A percentile compares a stretch with the other conserved stretches of the same genome.
These are phyloP conservation scores for Leptarthrus brevirostris DNA, from an alignment of 2,888 invertebrate genomes.

Conservation along the genomic window DNA sequence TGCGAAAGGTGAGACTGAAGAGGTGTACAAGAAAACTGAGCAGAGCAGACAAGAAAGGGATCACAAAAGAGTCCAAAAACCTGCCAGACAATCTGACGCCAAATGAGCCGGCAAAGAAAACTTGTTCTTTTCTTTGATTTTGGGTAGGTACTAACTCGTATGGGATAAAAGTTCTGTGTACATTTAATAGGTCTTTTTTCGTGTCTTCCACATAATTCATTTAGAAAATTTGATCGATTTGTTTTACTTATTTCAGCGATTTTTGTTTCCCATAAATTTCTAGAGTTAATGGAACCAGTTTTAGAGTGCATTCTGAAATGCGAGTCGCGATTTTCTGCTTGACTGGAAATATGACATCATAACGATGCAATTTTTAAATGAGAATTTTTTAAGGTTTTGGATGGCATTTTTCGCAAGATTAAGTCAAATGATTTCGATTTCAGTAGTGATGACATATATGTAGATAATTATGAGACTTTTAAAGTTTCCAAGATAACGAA, in stretches of 20 bases:
- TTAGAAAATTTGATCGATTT: constrained; percentile 42
- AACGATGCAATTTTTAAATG: constrained; percentile 26
- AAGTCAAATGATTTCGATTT: too few species aligned
- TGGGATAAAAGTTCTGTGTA: background rate
- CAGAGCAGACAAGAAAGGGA: constrained; percentile 43
- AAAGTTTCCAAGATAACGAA: too few species aligned
- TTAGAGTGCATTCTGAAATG: background rate
- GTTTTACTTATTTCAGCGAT: constrained; percentile 5
- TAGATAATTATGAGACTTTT: too few species aligned
- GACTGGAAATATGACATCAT: constrained; percentile 40
- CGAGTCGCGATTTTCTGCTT: background rate
- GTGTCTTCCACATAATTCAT: constrained; percentile 30
- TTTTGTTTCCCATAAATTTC: constrained; percentile 26
- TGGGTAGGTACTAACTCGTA: background rate
- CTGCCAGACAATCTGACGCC: constrained; percentile 53
- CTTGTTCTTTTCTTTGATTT: constrained; percentile 37
- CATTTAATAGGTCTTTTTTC: background rate
- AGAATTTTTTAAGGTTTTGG: background rate
- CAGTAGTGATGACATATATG: too few species aligned
- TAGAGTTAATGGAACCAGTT: constrained; percentile 32
- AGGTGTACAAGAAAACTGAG: background rate
- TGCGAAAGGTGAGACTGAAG: constrained; percentile 36
- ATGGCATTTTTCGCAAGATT: too few species aligned
- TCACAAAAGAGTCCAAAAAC: constrained; percentile 52
- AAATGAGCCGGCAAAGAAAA: constrained; percentile 43